Percentiles rank a stretch among this genome's conserved stretches.
These are phyloP conservation scores for Luffia ferchaultella DNA, from an alignment of 2,888 invertebrate genomes.

Conservation along the genomic window DNA sequence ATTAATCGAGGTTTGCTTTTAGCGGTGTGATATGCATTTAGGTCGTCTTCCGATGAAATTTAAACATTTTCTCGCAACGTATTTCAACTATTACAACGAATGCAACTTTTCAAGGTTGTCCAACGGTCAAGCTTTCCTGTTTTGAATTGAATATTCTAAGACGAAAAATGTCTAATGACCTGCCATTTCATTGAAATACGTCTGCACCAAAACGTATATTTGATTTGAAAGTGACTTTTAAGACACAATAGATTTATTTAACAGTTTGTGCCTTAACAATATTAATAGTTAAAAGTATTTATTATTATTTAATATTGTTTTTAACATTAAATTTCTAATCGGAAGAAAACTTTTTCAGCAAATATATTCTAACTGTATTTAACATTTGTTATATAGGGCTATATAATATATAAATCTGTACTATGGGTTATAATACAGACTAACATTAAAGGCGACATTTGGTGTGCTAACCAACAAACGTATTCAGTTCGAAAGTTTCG, in stretches of 20 bases:
- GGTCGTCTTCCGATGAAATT: not conserved
- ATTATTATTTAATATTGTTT: too few species aligned
- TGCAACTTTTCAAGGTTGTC: not conserved
- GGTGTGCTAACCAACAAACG: too few species aligned
- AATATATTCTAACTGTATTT: too few species aligned
- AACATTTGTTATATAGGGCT: too few species aligned
- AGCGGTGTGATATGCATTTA: not conserved
- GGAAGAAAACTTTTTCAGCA: too few species aligned
- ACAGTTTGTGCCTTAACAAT: too few species aligned
- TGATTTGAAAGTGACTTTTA: not conserved
- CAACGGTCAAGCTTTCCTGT: not conserved
- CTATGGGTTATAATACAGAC: too few species aligned
- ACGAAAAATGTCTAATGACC: conserved; percentile 4
- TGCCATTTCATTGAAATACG: not conserved
- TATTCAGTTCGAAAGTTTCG: too few species aligned
- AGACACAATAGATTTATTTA: not conserved
- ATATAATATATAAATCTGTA: too few species aligned
- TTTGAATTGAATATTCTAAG: not conserved
- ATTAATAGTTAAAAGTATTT: too few species aligned
- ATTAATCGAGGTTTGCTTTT: not conserved
- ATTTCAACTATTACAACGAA: not conserved
- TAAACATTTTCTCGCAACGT: not conserved
- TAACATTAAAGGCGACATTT: too few species aligned
- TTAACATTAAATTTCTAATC: too few species aligned
- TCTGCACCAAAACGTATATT: not conserved